These are phyloP conservation scores for Caradrina clavipalpis DNA, from an alignment of 2,888 invertebrate species.

Conservation along the genomic window DNA sequence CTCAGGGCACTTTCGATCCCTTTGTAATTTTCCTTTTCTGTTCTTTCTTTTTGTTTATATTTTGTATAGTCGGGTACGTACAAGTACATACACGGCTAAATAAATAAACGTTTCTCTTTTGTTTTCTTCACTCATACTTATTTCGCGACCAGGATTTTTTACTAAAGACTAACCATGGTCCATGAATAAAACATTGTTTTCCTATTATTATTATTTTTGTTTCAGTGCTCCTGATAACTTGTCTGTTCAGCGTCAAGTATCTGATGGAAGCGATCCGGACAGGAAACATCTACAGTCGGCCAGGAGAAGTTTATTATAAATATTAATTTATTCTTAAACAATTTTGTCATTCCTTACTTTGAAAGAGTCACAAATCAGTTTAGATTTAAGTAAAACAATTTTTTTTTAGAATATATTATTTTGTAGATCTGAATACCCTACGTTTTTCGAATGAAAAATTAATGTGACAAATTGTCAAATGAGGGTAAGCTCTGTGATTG, in stretches of 20 bases:
- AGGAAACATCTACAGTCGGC: conserved; percentile 85
- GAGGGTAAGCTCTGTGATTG: neutral
- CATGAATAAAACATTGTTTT: neutral
- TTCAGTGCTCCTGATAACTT: conserved; percentile 86
- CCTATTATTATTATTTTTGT: conserved; percentile 54
- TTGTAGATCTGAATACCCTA: neutral
- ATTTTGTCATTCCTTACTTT: neutral
- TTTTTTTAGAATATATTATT: neutral
- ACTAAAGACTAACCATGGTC: too few relatives aligned
- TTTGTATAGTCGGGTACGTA: neutral
- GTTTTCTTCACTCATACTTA: too few relatives aligned
- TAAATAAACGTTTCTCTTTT: too few relatives aligned
- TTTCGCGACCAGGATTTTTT: too few relatives aligned
- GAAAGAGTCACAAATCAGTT: conserved; percentile 10
- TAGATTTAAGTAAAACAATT: conserved; percentile 5
- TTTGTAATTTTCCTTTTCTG: too few relatives aligned
- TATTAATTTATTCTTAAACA: conserved; percentile 70
- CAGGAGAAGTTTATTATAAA: conserved; percentile 81
- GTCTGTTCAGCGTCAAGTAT: conserved; percentile 87
- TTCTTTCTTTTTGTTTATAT: neutral
- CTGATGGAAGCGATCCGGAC: conserved; percentile 86
- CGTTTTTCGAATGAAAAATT: neutral
- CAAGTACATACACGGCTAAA: too few relatives aligned
- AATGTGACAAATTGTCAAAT: neutral
- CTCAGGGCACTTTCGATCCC: too few relatives aligned